Base-by-base conservation (phyloP, 2,888 invertebrate genomes). In the Rhyacophila evoluta region DNA sequence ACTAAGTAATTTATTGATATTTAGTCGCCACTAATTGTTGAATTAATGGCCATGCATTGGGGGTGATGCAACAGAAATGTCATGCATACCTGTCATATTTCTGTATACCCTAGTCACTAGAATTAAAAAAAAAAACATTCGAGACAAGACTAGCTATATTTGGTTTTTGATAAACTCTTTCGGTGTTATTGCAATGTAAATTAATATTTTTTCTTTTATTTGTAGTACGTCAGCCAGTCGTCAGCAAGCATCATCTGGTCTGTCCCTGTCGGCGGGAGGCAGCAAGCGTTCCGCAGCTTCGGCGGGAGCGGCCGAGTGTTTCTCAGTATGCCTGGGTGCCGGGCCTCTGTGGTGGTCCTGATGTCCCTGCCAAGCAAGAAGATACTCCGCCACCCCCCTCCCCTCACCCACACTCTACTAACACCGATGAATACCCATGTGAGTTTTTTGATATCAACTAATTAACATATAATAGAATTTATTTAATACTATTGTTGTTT, bases 281-380 rank as follows among this genome's bases (percentile, higher is more conserved):
- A 91, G 90, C 89, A 92, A 92, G 87, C 92, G 92, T 83, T 92
- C 93, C 86, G 92, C 93, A 86, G 87, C 92, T 87, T 93, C 93
- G 88, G 92, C 91, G 86, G 92, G 92, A 87, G 93, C 93, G 89
- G 92, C 92, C 90, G 93, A 93, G 87, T 93, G 92, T 86, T 93
- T 92, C 88, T 93, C 92, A 92, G 92, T 93, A 92, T 94, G 97
- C 95, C 95, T 98, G 95, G 97, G 97, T 89, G 95, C 96, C 93
- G 97, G 97, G 97, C 98, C 98, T 97, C 98, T 95, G 98, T 98
- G 96, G 96, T 98, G 97, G 95, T 98, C 98, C 98, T 98, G 98
- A 98, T 98, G 98, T 94, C 93, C 97, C 97, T 95, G 95, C 94
- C 92, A 93, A 93, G 92, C 93, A 93, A 55, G 55, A 55, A 55